Evolutionary conservation across 2,888 invertebrate genomes (phyloP).

Genomic region (Elmis aenea): DNA sequence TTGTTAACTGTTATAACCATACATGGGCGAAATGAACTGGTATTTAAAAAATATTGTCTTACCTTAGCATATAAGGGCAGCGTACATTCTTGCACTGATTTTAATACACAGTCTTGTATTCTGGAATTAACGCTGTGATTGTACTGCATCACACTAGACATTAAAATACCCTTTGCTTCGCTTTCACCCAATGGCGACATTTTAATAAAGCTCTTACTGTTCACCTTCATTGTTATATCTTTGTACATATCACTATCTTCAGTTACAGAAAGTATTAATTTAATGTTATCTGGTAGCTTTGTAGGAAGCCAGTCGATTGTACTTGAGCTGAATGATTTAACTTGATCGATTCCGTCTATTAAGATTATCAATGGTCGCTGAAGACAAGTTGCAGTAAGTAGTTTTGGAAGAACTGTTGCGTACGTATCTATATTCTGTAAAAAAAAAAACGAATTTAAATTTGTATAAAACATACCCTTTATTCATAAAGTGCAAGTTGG

Average conservation of each 20-base stretch:
- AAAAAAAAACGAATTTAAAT: slow-evolving; percentile 12
- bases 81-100: slow-evolving; percentile 60
- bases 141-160: slow-evolving; percentile 54
- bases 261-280: slow-evolving; percentile 69
- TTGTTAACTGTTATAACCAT: no score
- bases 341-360: slow-evolving; percentile 72
- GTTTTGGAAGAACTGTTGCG: slow-evolving; percentile 54
- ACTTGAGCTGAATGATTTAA: slow-evolving; percentile 52
- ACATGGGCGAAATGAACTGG: slow-evolving; percentile 2
- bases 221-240: slow-evolving; percentile 39
- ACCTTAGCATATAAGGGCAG: slow-evolving; percentile 68
- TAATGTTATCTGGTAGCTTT: slow-evolving; percentile 67
- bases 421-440: slow-evolving; percentile 69
- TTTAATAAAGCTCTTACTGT: slow-evolving; percentile 41
- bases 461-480: neutral
- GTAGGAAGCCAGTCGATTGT: slow-evolving; percentile 73
- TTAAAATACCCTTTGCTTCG: slow-evolving; percentile 52
- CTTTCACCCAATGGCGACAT: slow-evolving; percentile 50
- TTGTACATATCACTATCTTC: slow-evolving; percentile 51
- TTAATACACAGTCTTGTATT: slow-evolving; percentile 52
- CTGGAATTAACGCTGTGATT: slow-evolving; percentile 59
- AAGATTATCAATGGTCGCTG: slow-evolving; percentile 63
- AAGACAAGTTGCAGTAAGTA: slow-evolving; percentile 53
- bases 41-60: slow-evolving; percentile 11
- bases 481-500: no score